Base-by-base conservation (phyloP, 2,113 vertebrate species). In the Ochotona princeps region DNA sequence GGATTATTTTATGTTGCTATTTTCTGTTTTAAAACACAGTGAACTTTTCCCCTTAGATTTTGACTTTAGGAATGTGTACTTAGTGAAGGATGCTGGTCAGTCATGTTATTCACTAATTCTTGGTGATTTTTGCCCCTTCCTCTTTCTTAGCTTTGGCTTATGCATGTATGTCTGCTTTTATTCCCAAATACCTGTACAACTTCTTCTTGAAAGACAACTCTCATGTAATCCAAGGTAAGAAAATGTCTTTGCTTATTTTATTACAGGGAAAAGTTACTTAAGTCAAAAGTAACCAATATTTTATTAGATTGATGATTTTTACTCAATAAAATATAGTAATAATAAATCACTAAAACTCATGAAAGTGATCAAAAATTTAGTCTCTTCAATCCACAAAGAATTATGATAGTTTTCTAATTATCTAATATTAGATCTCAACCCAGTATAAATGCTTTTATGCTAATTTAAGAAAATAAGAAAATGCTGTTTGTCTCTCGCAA, bases 171-270 rank as follows among this genome's bases (percentile, higher is more conserved):
- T 99, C 99, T 94, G 99, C 99, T 94, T 99, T 99, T 97, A 99
- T 99, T 95, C 99, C 99, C 11, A 99, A 99, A 97, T 99, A 99
- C 96, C 98, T 99, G 80, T 99, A 99, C 98, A 99, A 99, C 97
- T 99, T 99, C 97, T 99, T 99, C 97, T 97, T 99, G 93, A 99
- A 99, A 98, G 99, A 99, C 98, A 99, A 99, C 98, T 99, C 99
- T 57, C 99, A 99, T 67, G 99, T 99, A 92, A 99, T 99, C 96
- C 99, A 99, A 99, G 99, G 99, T 99, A 97, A 98, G 98, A 65
- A 86, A 60, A 66, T 90, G 11, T 35, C 25, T 76, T 94, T 90
- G 10, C 18, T 51, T 82, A 25, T 65, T 44, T 66, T 91, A 87
- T 85, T 54, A 72, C 6, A 78, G 12, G 14, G 9, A 47, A 87